A percentile compares a stretch with the other conserved stretches of the same genome.
phyloP scores from a whole-genome alignment of 2,797 vertebrate species.

The Alectoris magna region DNA sequence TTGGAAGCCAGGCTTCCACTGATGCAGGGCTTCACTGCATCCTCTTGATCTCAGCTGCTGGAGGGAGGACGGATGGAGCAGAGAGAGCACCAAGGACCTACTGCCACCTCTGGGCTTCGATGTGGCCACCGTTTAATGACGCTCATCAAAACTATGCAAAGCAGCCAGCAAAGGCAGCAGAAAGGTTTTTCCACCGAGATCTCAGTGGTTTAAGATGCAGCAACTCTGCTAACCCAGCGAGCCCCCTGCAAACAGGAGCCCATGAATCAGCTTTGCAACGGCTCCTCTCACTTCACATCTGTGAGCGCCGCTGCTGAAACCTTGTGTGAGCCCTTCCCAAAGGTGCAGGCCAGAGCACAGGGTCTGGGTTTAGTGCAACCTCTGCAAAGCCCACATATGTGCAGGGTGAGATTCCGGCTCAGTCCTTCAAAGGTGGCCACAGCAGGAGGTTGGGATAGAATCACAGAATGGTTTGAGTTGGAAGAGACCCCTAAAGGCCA shows the following conservation, averaged over 20 bases:
- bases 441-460: too few relatives aligned
- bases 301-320: neutral
- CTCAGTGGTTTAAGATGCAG: neutral
- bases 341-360: neutral
- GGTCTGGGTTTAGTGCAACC: rapidly evolving
- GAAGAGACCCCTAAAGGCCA: too few relatives aligned
- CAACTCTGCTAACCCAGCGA: neutral
- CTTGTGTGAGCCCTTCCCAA: neutral
- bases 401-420: neutral
- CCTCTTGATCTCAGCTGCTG: neutral
- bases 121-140: rapidly evolving
- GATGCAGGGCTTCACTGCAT: rapidly evolving
- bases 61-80: neutral
- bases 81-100: neutral
- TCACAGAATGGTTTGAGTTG: too few relatives aligned
- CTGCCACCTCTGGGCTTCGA: neutral
- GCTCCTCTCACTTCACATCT: neutral
- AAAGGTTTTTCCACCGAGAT: neutral
- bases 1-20: neutral
- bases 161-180: neutral
- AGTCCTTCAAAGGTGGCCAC: neutral
- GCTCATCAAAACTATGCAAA: neutral
- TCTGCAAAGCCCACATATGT: rapidly evolving
- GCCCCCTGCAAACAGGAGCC: neutral
- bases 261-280: rapidly evolving